Conservation (phyloP, 37 sponge, comb jelly and placozoan species). For the Cladorhizidae sp. region DNA sequence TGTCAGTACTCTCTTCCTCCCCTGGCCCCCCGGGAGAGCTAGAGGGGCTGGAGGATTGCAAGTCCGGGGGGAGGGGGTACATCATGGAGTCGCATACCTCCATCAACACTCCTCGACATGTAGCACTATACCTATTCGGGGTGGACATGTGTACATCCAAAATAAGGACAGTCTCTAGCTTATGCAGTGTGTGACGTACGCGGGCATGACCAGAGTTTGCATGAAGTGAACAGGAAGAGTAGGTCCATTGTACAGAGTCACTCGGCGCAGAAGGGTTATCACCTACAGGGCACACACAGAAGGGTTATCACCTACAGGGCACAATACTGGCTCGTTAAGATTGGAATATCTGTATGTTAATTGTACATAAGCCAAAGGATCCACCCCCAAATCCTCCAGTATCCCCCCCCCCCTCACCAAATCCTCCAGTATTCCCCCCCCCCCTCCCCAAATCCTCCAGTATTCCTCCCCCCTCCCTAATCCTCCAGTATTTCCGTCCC, state of each 20-base stretch:
- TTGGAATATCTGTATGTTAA: no score
- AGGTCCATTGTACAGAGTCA: constrained; percentile 41
- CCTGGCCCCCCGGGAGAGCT: neutral
- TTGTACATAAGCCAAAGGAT: no score
- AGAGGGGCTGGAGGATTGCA: neutral
- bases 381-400: no score
- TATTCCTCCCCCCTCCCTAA: no score
- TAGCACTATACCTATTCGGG: constrained; percentile 16
- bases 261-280: constrained; percentile 24
- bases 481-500: no score
- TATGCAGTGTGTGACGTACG: constrained; percentile 5
- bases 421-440: neutral
- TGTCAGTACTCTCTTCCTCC: neutral
- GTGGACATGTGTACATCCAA: no score
- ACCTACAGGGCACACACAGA: constrained; percentile 28
- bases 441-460: neutral
- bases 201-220: constrained; percentile 33
- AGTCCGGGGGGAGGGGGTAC: constrained; percentile 47
- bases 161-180: no score
- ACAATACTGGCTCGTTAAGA: no score
- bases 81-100: constrained; percentile 49
- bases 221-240: constrained; percentile 16
- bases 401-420: neutral
- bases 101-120: constrained; percentile 25
- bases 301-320: no score